Evolutionary conservation across 2,888 invertebrate species (phyloP).

Genomic region (Pristionchus maxplancki): DNA sequence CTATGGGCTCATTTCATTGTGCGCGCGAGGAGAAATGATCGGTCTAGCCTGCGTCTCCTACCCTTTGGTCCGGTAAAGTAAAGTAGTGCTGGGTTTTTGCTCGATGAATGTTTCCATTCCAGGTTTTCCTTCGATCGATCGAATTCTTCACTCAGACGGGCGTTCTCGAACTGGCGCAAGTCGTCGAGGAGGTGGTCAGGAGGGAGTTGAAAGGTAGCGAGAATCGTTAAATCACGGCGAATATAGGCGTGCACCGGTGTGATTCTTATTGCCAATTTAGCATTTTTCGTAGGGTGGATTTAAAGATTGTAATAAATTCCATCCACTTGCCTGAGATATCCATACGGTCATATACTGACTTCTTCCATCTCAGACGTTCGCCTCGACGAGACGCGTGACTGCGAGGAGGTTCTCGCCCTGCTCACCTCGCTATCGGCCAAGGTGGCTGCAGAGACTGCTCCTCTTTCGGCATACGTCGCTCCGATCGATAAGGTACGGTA

Average conservation of each 20-base stretch:
- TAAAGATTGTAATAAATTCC: no score
- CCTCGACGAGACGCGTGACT: slow-evolving; percentile 17
- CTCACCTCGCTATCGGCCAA: slow-evolving; percentile 19
- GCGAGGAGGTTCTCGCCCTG: slow-evolving; percentile 4
- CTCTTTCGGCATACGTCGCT: slow-evolving; percentile 5
- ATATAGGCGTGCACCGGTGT: neutral
- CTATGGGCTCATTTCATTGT: no score
- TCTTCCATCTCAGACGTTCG: neutral
- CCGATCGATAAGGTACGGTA: slow-evolving; percentile 47
- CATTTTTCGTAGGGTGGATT: no score
- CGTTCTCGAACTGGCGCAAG: neutral
- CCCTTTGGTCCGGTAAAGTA: no score
- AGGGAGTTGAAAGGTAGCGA: neutral
- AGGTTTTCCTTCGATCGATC: slow-evolving; percentile 48
- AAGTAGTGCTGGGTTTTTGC: no score
- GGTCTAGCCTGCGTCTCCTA: no score
- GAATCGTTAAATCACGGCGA: neutral
- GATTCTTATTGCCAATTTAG: no score
- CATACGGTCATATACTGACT: no score
- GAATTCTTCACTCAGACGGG: slow-evolving; percentile 47
- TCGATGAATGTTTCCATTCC: no score
- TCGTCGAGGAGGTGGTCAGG: slow-evolving; percentile 31
- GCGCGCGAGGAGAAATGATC: no score
- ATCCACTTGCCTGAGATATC: no score
- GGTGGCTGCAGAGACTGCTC: neutral